A percentile compares a stretch with the other conserved stretches of the same genome.
Conservation (phyloP, 2,888 invertebrate species). For the Plebejus argus region DNA sequence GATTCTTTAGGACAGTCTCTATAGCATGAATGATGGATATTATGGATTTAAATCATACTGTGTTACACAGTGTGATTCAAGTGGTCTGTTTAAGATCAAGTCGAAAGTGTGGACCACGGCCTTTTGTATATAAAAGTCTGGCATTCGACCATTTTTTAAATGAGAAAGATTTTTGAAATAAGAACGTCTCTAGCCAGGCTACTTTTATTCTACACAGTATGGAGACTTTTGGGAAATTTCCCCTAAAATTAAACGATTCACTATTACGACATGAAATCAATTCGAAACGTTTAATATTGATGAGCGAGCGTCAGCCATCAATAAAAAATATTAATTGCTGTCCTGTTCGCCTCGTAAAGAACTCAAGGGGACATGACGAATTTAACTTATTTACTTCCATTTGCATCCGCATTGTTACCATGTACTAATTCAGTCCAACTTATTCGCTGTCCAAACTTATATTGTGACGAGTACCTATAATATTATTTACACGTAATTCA, state of each 20-base stretch:
- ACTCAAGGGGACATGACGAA: constrained; percentile 53
- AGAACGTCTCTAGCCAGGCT: too few species aligned
- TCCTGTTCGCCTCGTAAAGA: constrained; percentile 66
- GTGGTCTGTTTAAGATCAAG: too few species aligned
- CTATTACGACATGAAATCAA: constrained; percentile 57
- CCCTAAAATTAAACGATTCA: constrained; percentile 49
- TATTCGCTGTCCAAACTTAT: not conserved
- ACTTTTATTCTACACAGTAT: not conserved
- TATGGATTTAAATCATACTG: too few species aligned
- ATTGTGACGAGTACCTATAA: not conserved
- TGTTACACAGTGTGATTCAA: too few species aligned
- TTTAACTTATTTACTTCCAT: not conserved
- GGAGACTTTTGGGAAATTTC: constrained; percentile 47
- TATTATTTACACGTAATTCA: not conserved
- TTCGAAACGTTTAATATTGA: constrained; percentile 68
- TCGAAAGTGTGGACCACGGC: too few species aligned
- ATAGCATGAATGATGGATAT: too few species aligned
- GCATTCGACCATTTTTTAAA: too few species aligned
- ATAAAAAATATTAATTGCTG: constrained; percentile 76
- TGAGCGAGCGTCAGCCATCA: constrained; percentile 57
- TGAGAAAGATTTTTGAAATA: too few species aligned
- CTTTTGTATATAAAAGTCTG: too few species aligned
- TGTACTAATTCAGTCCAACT: not conserved
- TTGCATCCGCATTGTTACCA: not conserved
- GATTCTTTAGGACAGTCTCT: not conserved